Base-by-base conservation (phyloP, 1,140 invertebrate genomes). In the Apocrypta bakeri region DNA sequence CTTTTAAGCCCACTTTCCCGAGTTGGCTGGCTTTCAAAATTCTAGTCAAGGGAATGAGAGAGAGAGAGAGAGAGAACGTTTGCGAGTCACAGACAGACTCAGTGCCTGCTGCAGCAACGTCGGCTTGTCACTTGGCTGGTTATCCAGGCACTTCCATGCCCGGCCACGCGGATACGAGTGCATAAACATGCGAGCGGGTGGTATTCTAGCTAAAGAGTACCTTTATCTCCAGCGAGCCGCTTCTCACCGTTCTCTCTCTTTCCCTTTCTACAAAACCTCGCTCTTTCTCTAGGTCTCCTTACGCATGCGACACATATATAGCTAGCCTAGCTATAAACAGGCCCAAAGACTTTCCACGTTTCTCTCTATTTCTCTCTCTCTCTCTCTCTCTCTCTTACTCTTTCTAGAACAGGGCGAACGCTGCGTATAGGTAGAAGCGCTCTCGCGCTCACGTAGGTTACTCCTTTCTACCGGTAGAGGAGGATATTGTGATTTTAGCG, bases 401-500 rank as follows among this genome's bases (percentile, higher is more conserved):
- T 24, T 40, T 21, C 12, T 84, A 75, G 87, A 89, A 37, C 9
- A 37, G 33, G 9, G 48, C 48, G 21, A 1, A 42, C 11, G 40
- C 12, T 1, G 40, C 7, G 6, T 1, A 21, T n/a, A 56, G 48
- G 17, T 56, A 21, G 48, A 56, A 17, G 48, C 21, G 12, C 63
- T 25, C 66, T 4, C 56, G 84, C 78, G 87, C 90, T 90, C 90
- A 89, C 90, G 90, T 91, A 90, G 90, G 90, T 90, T 90, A 92
- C 89, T 89, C 91, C 90, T 91, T 91, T 90, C 89, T 88, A 87
- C 88, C 17, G 75, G 40, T 88, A 85, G 88, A 86, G 88, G 88
- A 91, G 91, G 90, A 92, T 92, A 92, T 92, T 92, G 91, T 92
- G 91, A 92, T 92, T 92, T 92, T 92, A 92, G 91, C 91, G 90